Conservation (phyloP, 2,888 invertebrate genomes). For the Hyposoter dolosus region DNA sequence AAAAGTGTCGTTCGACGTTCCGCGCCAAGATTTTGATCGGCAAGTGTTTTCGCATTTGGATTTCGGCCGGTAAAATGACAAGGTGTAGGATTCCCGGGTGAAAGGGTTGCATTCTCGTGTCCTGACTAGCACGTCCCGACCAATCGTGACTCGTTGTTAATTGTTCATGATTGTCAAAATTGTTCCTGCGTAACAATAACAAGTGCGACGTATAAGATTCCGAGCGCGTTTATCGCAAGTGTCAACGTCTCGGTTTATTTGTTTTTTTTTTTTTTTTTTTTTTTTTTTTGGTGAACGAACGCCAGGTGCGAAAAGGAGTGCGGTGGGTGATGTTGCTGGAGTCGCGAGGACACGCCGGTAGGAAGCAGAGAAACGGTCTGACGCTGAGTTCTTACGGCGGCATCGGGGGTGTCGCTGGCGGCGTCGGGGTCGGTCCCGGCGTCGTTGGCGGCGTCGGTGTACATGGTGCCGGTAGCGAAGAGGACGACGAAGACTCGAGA, state of each 20-base stretch:
- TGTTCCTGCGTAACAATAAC: background rate
- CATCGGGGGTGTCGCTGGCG: slow-evolving; percentile 83
- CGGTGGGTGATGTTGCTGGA: slow-evolving; percentile 84
- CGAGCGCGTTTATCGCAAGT: background rate
- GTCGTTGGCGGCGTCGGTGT: slow-evolving; percentile 78
- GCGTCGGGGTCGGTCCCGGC: slow-evolving; percentile 80
- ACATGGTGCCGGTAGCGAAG: slow-evolving; percentile 86
- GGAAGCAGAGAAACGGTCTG: slow-evolving; percentile 84
- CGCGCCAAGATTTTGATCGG: slow-evolving; percentile 9
- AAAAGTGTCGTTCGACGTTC: slow-evolving; percentile 23
- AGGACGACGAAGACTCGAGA: slow-evolving; percentile 87
- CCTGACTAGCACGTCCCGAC: slow-evolving; percentile 30
- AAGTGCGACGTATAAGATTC: slow-evolving; percentile 34
- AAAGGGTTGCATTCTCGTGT: slow-evolving; percentile 35
- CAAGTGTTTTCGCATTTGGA: slow-evolving; percentile 10
- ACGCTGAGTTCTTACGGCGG: slow-evolving; percentile 84
- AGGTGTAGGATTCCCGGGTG: slow-evolving; percentile 39
- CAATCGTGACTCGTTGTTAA: background rate
- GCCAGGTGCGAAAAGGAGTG: slow-evolving; percentile 82
- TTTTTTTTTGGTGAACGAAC: slow-evolving; percentile 80
- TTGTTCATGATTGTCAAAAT: background rate
- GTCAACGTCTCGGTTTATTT: slow-evolving; percentile 18
- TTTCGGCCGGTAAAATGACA: slow-evolving; percentile 43
- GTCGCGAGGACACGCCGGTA: slow-evolving; percentile 84
- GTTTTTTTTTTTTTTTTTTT: slow-evolving; percentile 20